phyloP scores from a whole-genome alignment of 64 coral and sea anemone genomes.

The Stichodactyla mertensii region DNA sequence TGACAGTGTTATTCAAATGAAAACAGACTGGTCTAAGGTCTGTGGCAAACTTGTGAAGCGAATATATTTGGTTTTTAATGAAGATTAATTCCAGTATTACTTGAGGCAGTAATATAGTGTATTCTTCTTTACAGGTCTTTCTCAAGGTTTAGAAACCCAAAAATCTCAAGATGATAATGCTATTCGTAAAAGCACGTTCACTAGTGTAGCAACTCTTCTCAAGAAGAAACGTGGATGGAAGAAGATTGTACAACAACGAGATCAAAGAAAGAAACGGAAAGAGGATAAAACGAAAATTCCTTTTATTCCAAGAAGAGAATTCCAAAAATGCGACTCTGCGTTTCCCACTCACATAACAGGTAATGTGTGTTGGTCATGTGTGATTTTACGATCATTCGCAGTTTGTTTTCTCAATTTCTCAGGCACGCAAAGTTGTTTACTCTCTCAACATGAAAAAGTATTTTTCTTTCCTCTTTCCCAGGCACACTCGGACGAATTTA shows the following conservation, averaged over 20 bases:
- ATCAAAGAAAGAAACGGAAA: conserved; percentile 30
- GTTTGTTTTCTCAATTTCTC: background rate
- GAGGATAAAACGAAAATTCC: background rate
- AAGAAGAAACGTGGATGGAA: conserved; percentile 27
- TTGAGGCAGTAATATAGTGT: background rate
- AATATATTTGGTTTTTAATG: too few species aligned
- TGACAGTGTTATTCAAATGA: background rate
- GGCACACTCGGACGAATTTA: conserved; percentile 39
- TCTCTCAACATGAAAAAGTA: background rate
- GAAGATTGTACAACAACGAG: conserved; percentile 24
- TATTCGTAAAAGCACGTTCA: conserved; percentile 40
- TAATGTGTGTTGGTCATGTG: background rate
- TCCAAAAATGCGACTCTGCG: conserved; percentile 46
- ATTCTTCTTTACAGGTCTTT: conserved; percentile 1
- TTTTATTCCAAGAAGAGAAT: conserved; percentile 30
- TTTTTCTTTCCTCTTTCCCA: background rate
- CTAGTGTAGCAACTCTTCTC: conserved; percentile 20
- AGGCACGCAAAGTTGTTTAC: too few species aligned
- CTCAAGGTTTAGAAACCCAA: conserved; percentile 1
- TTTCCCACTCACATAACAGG: conserved; percentile 31
- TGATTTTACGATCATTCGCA: too few species aligned
- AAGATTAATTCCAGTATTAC: too few species aligned
- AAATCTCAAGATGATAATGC: conserved; percentile 13
- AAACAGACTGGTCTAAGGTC: background rate
- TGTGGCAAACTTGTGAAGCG: too few species aligned